phyloP scores from a whole-genome alignment of 2,797 vertebrate species.

The Ctenopoma kingsleyae region DNA sequence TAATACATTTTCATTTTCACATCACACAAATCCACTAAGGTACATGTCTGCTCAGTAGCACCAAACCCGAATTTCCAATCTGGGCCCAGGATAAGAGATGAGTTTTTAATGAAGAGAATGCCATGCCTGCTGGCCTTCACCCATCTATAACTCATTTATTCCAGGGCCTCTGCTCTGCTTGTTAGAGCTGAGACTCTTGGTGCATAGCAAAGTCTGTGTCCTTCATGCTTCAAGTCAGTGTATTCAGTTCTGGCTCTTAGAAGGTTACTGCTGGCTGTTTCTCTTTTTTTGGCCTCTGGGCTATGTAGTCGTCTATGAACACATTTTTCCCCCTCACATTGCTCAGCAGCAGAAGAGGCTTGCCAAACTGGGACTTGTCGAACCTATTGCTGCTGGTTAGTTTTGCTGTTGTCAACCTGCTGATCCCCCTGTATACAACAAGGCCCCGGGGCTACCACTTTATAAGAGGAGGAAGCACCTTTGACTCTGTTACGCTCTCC shows the following conservation, averaged over 20 bases:
- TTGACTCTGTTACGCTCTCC: conserved; percentile 51
- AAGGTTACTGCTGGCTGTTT: conserved; percentile 55
- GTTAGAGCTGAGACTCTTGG: conserved; percentile 51
- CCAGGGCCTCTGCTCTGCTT: conserved; percentile 46
- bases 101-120: conserved; percentile 74
- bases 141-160: conserved; percentile 66
- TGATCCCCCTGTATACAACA: conserved; percentile 28
- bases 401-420: conserved; percentile 50
- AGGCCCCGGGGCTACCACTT: conserved; percentile 44
- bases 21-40: conserved; percentile 53
- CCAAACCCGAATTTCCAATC: conserved; percentile 65
- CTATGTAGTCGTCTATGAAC: conserved; percentile 54
- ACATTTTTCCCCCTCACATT: conserved; percentile 24
- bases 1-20: conserved; percentile 63
- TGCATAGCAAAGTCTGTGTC: conserved; percentile 49
- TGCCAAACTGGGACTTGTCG: conserved; percentile 43
- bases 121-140: conserved; percentile 69
- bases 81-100: conserved; percentile 60
- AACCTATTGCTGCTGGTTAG: conserved; percentile 53
- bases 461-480: conserved; percentile 53
- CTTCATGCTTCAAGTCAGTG: conserved; percentile 31
- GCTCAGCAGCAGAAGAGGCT: conserved; percentile 43
- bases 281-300: conserved; percentile 46
- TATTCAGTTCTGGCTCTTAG: conserved; percentile 39
- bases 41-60: conserved; percentile 51